A percentile compares a stretch with the other conserved stretches of the same genome.
Conservation (phyloP, 2,113 vertebrate species). For the Limanda limanda region DNA sequence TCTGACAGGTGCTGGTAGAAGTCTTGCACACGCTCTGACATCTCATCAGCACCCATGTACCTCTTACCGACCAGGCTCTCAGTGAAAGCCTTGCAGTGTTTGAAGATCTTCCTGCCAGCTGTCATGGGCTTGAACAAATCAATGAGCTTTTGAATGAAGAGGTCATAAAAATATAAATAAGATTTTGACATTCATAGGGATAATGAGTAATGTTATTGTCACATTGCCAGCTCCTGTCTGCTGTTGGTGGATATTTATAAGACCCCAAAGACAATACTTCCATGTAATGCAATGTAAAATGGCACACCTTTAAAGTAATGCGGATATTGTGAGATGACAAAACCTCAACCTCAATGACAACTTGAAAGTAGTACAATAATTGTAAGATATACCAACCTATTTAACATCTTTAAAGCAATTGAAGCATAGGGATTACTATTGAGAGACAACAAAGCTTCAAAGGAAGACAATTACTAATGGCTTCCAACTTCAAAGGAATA, state of each 20-base stretch:
- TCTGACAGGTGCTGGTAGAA: slow-evolving; percentile 97
- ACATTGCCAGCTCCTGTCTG: neutral
- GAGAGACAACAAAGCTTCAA: too few relatives aligned
- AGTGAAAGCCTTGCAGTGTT: slow-evolving; percentile 91
- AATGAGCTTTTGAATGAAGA: slow-evolving; percentile 83
- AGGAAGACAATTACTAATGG: too few relatives aligned
- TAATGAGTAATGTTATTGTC: slow-evolving; percentile 29
- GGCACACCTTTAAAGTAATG: too few relatives aligned
- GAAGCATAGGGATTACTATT: too few relatives aligned
- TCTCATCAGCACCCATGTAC: slow-evolving; percentile 89
- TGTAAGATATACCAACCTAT: too few relatives aligned
- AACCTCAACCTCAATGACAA: too few relatives aligned
- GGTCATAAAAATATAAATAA: slow-evolving; percentile 86
- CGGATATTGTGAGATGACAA: too few relatives aligned
- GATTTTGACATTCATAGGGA: slow-evolving; percentile 40
- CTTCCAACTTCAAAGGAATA: too few relatives aligned
- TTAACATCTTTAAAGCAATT: too few relatives aligned
- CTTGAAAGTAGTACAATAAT: too few relatives aligned
- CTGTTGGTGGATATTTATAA: slow-evolving; percentile 54
- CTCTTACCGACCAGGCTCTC: slow-evolving; percentile 90
- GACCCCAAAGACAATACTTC: slow-evolving; percentile 4
- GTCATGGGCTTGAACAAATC: slow-evolving; percentile 94
- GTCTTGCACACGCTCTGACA: slow-evolving; percentile 94
- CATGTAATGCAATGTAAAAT: too few relatives aligned
- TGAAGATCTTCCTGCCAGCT: slow-evolving; percentile 92